A percentile compares a stretch with the other conserved stretches of the same genome.
phyloP scores from a whole-genome alignment of 2,797 vertebrate genomes.

The Sternarchorhynchus goeldii region DNA sequence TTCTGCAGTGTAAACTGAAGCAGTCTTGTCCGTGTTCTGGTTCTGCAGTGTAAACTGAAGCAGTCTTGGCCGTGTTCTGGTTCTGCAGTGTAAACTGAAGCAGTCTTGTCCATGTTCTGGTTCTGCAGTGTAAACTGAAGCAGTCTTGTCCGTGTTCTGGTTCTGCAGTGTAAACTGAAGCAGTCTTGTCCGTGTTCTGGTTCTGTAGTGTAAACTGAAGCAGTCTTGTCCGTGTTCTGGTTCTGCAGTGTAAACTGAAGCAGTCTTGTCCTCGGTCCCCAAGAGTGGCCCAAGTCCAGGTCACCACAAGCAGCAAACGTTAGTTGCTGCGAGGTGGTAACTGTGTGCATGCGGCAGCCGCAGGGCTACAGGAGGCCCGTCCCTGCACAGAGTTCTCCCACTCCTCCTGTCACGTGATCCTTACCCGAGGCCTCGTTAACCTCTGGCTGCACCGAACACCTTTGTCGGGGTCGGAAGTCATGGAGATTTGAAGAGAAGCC shows the following conservation, averaged over 20 bases:
- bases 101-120: no score
- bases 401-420: conserved; percentile 73
- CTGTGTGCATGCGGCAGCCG: conserved; percentile 32
- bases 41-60: neutral
- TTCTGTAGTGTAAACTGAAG: neutral
- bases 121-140: neutral
- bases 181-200: no score
- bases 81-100: neutral
- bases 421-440: conserved; percentile 79
- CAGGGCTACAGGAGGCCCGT: conserved; percentile 68
- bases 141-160: neutral
- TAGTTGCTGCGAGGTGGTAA: conserved; percentile 29
- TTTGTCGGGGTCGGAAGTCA: conserved; percentile 70
- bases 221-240: neutral
- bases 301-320: conserved; percentile 28
- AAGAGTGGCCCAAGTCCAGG: conserved; percentile 1
- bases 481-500: conserved; percentile 76
- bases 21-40: no score
- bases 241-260: neutral
- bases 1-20: neutral
- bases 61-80: neutral
- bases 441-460: conserved; percentile 74
- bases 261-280: neutral
- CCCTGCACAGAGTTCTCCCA: conserved; percentile 67
- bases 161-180: neutral